Conservation (phyloP, 2,797 vertebrate genomes). For the Crocodylus rhombifer region DNA sequence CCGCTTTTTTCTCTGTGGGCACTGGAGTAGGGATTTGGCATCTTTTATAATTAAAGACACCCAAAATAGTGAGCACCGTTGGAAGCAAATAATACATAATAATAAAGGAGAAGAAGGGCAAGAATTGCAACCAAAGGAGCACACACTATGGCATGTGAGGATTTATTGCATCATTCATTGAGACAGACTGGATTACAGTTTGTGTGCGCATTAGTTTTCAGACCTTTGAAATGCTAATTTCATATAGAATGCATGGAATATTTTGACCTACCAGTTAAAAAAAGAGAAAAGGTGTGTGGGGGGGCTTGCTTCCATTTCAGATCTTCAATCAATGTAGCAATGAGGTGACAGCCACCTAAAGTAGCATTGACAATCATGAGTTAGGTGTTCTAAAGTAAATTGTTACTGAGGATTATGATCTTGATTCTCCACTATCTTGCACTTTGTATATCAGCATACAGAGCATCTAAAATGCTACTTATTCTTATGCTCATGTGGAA, state of each 20-base stretch:
- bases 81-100: background rate
- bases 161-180: background rate
- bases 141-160: background rate
- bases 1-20: too few species aligned
- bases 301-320: constrained; percentile 24
- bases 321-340: background rate
- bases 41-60: constrained; percentile 28
- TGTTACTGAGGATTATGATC: background rate
- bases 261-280: constrained; percentile 13
- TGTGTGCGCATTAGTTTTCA: constrained; percentile 55
- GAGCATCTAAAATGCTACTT: background rate
- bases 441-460: background rate
- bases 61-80: constrained; percentile 52
- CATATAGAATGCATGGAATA: constrained; percentile 42
- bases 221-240: constrained; percentile 49
- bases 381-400: constrained; percentile 1
- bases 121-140: constrained; percentile 4
- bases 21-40: background rate
- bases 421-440: background rate
- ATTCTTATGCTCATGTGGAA: background rate
- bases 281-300: too few species aligned
- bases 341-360: background rate
- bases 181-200: constrained; percentile 43
- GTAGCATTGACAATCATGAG: rapidly evolving
- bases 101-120: constrained; percentile 46